A percentile compares a stretch with the other conserved stretches of the same genome.
Evolutionary conservation across 1,140 invertebrate species (phyloP).

Genomic region (Magallana ariakensis): DNA sequence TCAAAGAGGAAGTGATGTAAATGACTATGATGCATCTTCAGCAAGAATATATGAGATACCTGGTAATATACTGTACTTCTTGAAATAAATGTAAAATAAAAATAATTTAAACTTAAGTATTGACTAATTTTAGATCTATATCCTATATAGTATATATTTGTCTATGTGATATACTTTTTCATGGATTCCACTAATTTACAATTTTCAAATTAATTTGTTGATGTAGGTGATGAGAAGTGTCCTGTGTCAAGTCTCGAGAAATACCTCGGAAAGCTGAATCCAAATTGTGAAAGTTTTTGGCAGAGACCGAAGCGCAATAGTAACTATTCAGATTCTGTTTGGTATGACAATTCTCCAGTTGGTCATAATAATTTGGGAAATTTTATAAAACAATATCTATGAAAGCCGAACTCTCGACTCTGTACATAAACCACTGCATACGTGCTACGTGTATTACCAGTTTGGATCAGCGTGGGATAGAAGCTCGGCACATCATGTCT

Average conservation of each 20-base stretch:
- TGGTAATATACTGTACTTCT: constrained; percentile 27
- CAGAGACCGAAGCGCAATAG: background rate
- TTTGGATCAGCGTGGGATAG: constrained; percentile 28
- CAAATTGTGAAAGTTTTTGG: constrained; percentile 1
- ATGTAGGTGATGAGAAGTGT: background rate
- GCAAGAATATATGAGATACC: constrained; percentile 44
- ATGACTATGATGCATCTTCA: constrained; percentile 14
- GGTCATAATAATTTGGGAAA: constrained; percentile 2
- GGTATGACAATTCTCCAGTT: constrained; percentile 14
- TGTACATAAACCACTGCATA: constrained; percentile 41
- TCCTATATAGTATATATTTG: too few species aligned
- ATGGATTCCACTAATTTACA: too few species aligned
- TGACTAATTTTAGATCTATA: too few species aligned
- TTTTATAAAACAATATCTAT: too few species aligned
- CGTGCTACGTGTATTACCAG: constrained; percentile 32
- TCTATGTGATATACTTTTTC: too few species aligned
- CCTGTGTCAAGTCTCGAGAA: constrained; percentile 20
- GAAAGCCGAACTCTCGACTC: too few species aligned
- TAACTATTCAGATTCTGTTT: too few species aligned
- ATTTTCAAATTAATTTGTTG: background rate
- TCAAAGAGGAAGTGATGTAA: constrained; percentile 23
- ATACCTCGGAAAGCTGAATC: constrained; percentile 33
- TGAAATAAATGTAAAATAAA: background rate
- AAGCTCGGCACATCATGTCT: constrained; percentile 37
- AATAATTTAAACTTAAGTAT: background rate